Percentiles rank a stretch among this genome's conserved stretches.
phyloP scores from a whole-genome alignment of 2,888 invertebrate genomes.

The Oithona nana region DNA sequence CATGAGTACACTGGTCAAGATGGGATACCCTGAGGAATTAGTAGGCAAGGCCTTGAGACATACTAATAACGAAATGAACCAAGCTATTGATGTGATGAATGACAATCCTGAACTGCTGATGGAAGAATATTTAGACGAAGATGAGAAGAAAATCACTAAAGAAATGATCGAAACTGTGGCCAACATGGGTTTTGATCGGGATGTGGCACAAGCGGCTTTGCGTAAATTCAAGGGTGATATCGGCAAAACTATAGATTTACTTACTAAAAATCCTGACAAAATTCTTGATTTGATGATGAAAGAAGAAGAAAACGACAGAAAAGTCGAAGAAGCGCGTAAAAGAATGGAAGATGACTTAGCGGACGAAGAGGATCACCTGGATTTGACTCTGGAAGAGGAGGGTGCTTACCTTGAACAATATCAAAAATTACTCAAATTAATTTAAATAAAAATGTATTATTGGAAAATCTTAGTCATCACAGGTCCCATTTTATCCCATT shows the following conservation, averaged over 20 bases:
- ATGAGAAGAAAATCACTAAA: not conserved
- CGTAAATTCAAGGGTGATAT: not conserved
- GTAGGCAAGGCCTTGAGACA: conserved; percentile 42
- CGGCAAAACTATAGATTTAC: not conserved
- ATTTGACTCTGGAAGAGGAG: not conserved
- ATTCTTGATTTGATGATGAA: not conserved
- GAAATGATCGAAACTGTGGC: not conserved
- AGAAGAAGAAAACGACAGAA: not conserved
- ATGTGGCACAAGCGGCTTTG: not conserved
- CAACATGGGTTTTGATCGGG: not conserved
- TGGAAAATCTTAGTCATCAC: too few relatives aligned
- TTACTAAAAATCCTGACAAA: not conserved
- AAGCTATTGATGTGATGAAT: conserved; percentile 43
- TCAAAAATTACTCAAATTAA: too few relatives aligned
- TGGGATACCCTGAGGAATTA: conserved; percentile 45
- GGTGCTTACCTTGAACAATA: not conserved
- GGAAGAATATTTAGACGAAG: not conserved
- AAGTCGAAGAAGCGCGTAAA: not conserved
- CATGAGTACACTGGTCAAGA: conserved; percentile 25
- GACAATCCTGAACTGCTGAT: conserved; percentile 38
- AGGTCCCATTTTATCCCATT: too few relatives aligned
- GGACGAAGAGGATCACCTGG: not conserved
- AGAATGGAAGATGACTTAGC: not conserved
- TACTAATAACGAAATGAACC: conserved; percentile 46
- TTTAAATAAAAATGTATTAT: too few relatives aligned